Conservation (phyloP, 2,888 invertebrate genomes). For the Acanthosepion esculentum region DNA sequence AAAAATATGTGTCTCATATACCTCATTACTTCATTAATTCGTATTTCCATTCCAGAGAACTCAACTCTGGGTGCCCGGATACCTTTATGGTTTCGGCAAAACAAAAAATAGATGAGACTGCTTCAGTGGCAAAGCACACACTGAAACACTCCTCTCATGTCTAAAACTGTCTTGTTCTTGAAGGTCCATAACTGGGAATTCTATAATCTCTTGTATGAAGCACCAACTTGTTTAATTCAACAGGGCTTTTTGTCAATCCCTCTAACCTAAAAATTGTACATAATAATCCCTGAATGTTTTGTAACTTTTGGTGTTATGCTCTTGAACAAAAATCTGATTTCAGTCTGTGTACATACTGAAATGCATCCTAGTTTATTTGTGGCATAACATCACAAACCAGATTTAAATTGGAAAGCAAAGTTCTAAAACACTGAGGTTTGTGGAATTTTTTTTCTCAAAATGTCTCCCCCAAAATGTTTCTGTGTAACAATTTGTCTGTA, state of each 20-base stretch:
- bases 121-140: conserved; percentile 15
- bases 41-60: neutral
- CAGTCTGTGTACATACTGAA: neutral
- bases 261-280: neutral
- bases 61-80: neutral
- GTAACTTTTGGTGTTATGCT: neutral
- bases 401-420: neutral
- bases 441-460: neutral
- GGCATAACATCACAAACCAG: conserved; percentile 15
- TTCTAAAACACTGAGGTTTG: neutral
- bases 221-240: neutral
- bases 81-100: neutral
- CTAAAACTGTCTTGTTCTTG: conserved; percentile 5
- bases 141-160: neutral
- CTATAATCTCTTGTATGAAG: conserved; percentile 13
- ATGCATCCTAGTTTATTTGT: neutral
- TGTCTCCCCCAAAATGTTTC: neutral
- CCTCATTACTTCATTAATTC: neutral
- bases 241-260: conserved; percentile 33
- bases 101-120: conserved; percentile 10
- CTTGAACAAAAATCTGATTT: neutral
- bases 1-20: neutral
- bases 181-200: neutral
- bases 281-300: neutral
- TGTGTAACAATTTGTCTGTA: neutral